These are phyloP conservation scores for Anisognathus igniventris DNA, from an alignment of 2,797 vertebrate species.

Conservation along the genomic window DNA sequence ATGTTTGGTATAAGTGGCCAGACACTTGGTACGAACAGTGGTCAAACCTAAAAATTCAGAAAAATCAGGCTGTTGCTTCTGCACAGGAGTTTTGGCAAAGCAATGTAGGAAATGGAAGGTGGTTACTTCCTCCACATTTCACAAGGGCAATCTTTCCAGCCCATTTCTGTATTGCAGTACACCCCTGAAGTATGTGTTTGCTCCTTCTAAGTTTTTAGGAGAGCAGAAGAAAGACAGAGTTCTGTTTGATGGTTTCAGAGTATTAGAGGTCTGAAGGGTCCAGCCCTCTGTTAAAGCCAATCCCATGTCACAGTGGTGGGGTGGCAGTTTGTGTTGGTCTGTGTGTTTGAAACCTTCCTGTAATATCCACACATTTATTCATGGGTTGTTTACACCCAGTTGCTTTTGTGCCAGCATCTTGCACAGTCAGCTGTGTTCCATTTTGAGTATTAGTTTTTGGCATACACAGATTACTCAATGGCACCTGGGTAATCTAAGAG, in stretches of 20 bases:
- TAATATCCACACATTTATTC: neutral
- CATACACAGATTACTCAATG: neutral
- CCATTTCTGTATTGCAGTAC: neutral
- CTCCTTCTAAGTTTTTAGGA: neutral
- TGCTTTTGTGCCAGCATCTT: neutral
- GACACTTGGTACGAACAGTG: neutral
- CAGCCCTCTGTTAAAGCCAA: neutral
- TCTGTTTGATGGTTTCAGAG: neutral
- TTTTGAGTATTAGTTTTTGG: neutral
- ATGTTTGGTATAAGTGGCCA: neutral
- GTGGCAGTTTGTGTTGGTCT: neutral
- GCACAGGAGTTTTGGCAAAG: neutral
- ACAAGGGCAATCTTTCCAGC: neutral
- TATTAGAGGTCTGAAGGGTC: neutral
- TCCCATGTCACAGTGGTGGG: neutral
- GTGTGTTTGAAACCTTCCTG: neutral
- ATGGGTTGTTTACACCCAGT: neutral
- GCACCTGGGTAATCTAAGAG: neutral
- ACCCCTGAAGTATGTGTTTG: neutral
- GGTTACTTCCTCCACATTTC: neutral
- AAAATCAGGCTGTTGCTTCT: neutral
- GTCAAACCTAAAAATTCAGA: neutral
- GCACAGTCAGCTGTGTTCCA: accelerated
- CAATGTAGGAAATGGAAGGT: neutral
- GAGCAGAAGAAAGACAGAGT: neutral